Percentiles rank a stretch among this genome's conserved stretches.
Conservation (phyloP, 2,797 vertebrate genomes). For the Manis pentadactyla region DNA sequence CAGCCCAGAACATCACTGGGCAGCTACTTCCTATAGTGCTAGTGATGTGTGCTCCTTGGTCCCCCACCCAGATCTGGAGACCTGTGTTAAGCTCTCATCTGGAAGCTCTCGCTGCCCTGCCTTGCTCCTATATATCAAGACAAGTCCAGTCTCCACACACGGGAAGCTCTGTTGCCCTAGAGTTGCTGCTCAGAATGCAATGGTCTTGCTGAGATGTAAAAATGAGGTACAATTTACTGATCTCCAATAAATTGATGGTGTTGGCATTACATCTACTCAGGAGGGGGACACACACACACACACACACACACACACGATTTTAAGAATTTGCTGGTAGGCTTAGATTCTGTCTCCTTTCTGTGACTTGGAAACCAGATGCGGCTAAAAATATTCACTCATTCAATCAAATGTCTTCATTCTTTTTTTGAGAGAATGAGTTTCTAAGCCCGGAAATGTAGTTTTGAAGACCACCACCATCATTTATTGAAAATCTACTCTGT, state of each 20-base stretch:
- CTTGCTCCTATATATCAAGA: neutral
- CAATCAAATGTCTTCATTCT: neutral
- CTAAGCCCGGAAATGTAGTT: neutral
- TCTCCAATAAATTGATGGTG: neutral
- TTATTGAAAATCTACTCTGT: neutral
- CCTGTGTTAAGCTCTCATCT: neutral
- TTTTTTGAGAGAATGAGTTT: conserved; percentile 26
- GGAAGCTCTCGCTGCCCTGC: neutral
- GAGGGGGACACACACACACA: neutral
- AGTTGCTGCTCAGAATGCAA: neutral
- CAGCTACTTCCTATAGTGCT: neutral
- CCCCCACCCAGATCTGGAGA: neutral
- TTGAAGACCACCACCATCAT: neutral
- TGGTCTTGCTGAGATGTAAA: neutral
- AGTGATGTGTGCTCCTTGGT: neutral
- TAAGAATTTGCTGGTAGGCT: neutral
- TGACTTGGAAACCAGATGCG: neutral
- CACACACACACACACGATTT: neutral
- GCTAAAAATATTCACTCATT: conserved; percentile 25
- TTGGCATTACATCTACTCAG: neutral
- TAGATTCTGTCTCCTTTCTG: neutral
- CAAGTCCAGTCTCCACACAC: neutral
- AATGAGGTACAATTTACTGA: neutral
- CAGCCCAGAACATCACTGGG: neutral
- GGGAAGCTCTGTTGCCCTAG: neutral